A percentile compares a stretch with the other conserved stretches of the same genome.
Evolutionary conservation across 1,140 invertebrate genomes (phyloP).

Genomic region (Tyrophagus putrescentiae): DNA sequence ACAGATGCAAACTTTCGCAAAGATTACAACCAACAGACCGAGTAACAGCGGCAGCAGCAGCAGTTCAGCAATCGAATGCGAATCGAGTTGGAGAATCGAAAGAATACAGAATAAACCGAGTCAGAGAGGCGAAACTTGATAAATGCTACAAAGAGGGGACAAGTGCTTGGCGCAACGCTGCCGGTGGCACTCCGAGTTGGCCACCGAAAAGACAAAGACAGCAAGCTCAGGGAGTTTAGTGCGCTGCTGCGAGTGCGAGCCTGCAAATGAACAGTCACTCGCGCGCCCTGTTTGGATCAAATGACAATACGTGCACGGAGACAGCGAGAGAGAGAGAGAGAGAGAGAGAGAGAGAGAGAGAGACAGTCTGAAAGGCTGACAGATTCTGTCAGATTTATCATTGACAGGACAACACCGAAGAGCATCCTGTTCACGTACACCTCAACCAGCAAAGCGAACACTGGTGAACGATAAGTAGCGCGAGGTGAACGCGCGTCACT

Average conservation of each 20-base stretch:
- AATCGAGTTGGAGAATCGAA: not conserved
- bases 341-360: not conserved
- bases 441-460: not conserved
- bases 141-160: slow-evolving; percentile 5
- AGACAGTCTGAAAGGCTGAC: slow-evolving; percentile 9
- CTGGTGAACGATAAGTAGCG: not conserved
- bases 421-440: slow-evolving; percentile 14
- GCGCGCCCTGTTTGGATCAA: not conserved
- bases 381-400: slow-evolving; percentile 9
- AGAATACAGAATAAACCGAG: not conserved
- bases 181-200: not conserved
- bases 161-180: not conserved
- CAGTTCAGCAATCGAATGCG: not conserved
- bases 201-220: not conserved
- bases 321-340: not conserved
- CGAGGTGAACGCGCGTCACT: not conserved
- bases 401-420: not conserved
- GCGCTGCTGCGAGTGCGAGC: no score
- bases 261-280: no score
- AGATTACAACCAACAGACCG: not conserved
- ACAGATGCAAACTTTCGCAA: slow-evolving; percentile 15
- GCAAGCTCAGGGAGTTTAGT: no score
- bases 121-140: not conserved
- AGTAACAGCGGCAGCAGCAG: not conserved
- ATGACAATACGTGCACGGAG: not conserved